Evolutionary conservation across 2,113 vertebrate genomes (phyloP), one percentile per base, ranked within the genome.

Genomic region (Xenopus borealis): DNA sequence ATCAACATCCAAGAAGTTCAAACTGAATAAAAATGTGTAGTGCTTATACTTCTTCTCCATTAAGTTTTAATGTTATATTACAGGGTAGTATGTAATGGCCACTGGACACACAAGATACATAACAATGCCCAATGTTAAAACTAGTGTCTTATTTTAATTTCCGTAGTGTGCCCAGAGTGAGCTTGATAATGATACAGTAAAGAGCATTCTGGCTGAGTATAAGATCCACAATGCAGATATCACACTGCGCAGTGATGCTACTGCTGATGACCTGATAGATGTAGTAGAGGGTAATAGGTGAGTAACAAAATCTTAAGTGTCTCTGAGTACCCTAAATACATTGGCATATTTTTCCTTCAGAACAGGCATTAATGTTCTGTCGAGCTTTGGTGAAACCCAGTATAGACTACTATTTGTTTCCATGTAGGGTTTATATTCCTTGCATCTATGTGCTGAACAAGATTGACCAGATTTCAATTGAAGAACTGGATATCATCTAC

Each of bases 401-500:
- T 33, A 7, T 33, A 33, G 30, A 33, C 14, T 5, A 50, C 12
- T 50, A 55, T 16, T n/a, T n/a, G 4, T 55, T 69, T 86, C 19
- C 40, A 72, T 30, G 17, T 83, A 98, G 97, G 78, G 96, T 99
- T 74, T 99, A 98, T 88, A 94, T 99, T 84, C 97, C 97, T 0
- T 98, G 96, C 84, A 97, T 99, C 82, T 99, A 97, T 8, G 97
- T 99, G 77, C 84, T 99, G 66, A 99, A 99, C 89, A 99, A 99
- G 90, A 99, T 99, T 13, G 97, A 99, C 83, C 96, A 99, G 86
- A 99, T 99, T 85, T 99, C 97, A 63, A 94, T 99, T 30, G 97
- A 99, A 84, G 97, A 99, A 80, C 88, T 99, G 10, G 97, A 99
- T 82, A 91, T 99, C 69, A 99, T 99, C 86, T 99, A 99, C 86